A percentile compares a stretch with the other conserved stretches of the same genome.
These are phyloP conservation scores for Mus musculus DNA, from an alignment of 2,113 vertebrate genomes.

Conservation along the genomic window GRCm39 chr12:80568001-80568500, in stretches of 20 bases:
- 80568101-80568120: not conserved
- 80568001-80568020: not conserved
- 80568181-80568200: not conserved
- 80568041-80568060: not conserved
- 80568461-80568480: slow-evolving; percentile 36
- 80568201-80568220: slow-evolving; percentile 45
- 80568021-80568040: not conserved
- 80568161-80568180: not conserved
- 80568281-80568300: not conserved
- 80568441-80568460: slow-evolving; percentile 29
- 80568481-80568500: slow-evolving; percentile 7
- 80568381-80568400: not conserved
- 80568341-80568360: not conserved
- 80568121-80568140: not conserved
- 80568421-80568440: not conserved
- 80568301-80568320: not conserved
- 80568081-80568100: not conserved
- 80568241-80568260: not conserved
- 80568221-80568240: not conserved
- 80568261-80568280: not conserved
- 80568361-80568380: not conserved
- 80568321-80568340: not conserved
- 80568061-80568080: not conserved
- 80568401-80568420: slow-evolving; percentile 1
- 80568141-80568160: not conserved